Percentiles rank a stretch among this genome's conserved stretches.
phyloP scores from a whole-genome alignment of 2,113 vertebrate species.

The Ceuthmochares aereus region DNA sequence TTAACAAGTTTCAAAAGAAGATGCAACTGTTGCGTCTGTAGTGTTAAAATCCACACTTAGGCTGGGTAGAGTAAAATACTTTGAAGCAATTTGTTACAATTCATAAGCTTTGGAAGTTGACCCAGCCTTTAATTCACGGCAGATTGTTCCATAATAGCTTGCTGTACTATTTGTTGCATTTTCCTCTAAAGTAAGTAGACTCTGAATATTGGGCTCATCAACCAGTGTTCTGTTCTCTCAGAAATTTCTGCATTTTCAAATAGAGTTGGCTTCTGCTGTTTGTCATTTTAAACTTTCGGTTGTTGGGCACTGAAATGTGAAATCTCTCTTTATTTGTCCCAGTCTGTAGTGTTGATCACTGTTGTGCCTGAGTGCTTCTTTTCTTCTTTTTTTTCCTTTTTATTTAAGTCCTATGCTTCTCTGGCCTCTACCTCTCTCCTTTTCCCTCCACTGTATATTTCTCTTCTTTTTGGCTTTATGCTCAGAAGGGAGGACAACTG shows the following conservation, averaged over 20 bases:
- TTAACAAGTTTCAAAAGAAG: not conserved
- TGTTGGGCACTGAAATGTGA: not conserved
- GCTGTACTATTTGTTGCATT: not conserved
- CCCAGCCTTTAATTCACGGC: not conserved
- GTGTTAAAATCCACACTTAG: not conserved
- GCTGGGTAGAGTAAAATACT: not conserved
- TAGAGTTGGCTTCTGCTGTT: not conserved
- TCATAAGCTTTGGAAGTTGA: not conserved
- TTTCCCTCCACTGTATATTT: not conserved
- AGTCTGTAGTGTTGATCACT: not conserved
- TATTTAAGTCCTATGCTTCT: not conserved
- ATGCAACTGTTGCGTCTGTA: not conserved
- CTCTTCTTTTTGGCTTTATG: not conserved
- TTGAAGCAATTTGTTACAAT: not conserved
- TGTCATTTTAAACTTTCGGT: conserved; percentile 2
- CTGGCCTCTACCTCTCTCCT: not conserved
- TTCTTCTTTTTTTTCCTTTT: not conserved
- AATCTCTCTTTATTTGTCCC: not conserved
- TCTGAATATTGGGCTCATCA: not conserved
- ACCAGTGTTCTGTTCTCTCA: not conserved
- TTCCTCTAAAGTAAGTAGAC: not conserved
- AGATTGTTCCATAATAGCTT: not conserved
- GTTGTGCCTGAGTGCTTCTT: not conserved
- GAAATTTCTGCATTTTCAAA: not conserved
- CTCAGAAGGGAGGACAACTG: not conserved